Conservation (phyloP, 2,797 vertebrate species). For the Tachyglossus aculeatus region DNA sequence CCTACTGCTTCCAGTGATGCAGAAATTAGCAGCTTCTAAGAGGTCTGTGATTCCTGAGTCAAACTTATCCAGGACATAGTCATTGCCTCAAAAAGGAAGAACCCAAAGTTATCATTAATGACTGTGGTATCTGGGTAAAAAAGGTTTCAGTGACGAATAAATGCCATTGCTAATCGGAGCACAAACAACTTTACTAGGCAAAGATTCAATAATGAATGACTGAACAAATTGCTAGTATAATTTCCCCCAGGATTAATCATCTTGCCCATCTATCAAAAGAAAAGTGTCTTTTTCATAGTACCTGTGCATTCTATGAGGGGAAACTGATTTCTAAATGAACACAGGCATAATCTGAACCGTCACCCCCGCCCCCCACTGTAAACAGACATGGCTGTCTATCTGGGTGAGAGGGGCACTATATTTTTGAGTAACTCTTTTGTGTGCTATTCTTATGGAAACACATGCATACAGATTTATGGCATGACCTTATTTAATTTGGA, state of each 20-base stretch:
- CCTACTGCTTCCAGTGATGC: no score
- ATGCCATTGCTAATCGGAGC: slow-evolving; percentile 53
- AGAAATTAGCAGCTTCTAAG: background rate
- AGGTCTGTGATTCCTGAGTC: background rate
- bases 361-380: no score
- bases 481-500: slow-evolving; percentile 16
- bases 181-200: slow-evolving; percentile 26
- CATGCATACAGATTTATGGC: slow-evolving; percentile 51
- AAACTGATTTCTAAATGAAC: rapidly evolving
- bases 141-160: slow-evolving; percentile 48
- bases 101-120: slow-evolving; percentile 28
- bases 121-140: slow-evolving; percentile 3
- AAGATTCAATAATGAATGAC: slow-evolving; percentile 32
- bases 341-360: background rate
- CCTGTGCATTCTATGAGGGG: rapidly evolving
- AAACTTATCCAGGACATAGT: background rate
- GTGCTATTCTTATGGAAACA: slow-evolving; percentile 34
- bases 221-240: slow-evolving; percentile 55
- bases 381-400: background rate
- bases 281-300: background rate
- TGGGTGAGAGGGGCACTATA: slow-evolving; percentile 5
- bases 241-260: slow-evolving; percentile 53
- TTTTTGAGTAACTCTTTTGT: background rate
- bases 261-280: background rate
- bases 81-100: slow-evolving; percentile 1